Percentiles rank a stretch among this genome's conserved stretches.
Conservation (phyloP, 2,113 vertebrate species). For the Pholis gunnellus region DNA sequence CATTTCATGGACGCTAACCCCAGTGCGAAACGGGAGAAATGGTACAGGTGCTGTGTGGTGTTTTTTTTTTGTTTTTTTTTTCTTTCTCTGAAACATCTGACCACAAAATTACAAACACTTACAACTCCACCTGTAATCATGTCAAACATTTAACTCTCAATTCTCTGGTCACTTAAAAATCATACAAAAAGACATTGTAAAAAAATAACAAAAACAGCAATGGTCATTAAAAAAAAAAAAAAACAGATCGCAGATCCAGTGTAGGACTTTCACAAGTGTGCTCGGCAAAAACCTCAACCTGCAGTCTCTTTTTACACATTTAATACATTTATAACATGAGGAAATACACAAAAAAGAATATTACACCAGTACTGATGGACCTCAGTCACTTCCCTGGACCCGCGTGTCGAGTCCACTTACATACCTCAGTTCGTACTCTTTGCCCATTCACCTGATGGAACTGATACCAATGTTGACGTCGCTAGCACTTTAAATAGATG, state of each 20-base stretch:
- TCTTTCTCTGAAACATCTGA: constrained; percentile 68
- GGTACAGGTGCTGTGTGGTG: constrained; percentile 34
- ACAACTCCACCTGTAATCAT: constrained; percentile 59
- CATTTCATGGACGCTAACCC: constrained; percentile 30
- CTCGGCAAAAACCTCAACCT: constrained; percentile 77
- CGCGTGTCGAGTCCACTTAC: constrained; percentile 57
- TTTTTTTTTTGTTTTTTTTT: constrained; percentile 28
- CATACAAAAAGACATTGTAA: constrained; percentile 66
- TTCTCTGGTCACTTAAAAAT: constrained; percentile 68
- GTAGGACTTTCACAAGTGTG: constrained; percentile 87
- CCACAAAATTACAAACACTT: constrained; percentile 66
- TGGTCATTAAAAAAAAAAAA: constrained; percentile 60
- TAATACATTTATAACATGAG: constrained; percentile 84
- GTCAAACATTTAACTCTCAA: constrained; percentile 58
- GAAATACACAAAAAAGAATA: constrained; percentile 72
- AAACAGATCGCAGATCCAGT: constrained; percentile 83
- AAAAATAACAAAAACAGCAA: constrained; percentile 70
- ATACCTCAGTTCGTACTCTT: constrained; percentile 68
- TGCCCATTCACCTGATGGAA: constrained; percentile 70
- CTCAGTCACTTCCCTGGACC: constrained; percentile 62
- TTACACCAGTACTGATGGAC: constrained; percentile 80
- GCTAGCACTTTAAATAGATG: constrained; percentile 69
- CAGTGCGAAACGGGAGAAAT: constrained; percentile 46
- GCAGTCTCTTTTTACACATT: constrained; percentile 80
- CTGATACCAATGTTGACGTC: constrained; percentile 62